Evolutionary conservation across 2,888 invertebrate species (phyloP).

Genomic region (Orthosia cruda): DNA sequence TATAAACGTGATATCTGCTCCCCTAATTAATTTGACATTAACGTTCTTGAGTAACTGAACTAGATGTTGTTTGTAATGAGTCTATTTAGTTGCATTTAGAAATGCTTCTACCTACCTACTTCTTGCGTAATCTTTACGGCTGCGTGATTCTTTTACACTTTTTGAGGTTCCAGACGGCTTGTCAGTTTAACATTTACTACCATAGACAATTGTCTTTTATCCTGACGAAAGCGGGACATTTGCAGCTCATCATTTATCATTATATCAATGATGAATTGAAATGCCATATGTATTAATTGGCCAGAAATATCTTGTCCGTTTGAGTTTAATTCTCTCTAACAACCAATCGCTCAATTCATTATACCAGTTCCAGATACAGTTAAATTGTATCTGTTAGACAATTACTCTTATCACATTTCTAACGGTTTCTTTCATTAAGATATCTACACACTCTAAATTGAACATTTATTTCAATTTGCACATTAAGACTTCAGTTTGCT

Average conservation of each 20-base stretch:
- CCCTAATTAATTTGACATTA: no score
- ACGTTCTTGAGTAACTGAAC: no score
- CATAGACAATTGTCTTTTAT: neutral
- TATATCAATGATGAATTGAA: neutral
- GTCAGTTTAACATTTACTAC: neutral
- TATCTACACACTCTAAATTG: constrained; percentile 37
- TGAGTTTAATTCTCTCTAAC: neutral
- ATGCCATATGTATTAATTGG: neutral
- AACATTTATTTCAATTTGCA: constrained; percentile 26
- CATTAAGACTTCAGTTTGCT: constrained; percentile 5
- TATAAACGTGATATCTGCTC: no score
- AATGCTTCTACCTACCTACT: no score
- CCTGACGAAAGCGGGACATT: neutral
- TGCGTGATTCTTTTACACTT: constrained; percentile 1
- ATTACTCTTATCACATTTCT: constrained; percentile 46
- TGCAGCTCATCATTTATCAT: neutral
- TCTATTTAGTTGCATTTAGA: no score
- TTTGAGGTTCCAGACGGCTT: neutral
- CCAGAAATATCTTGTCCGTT: constrained; percentile 2
- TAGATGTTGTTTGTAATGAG: no score
- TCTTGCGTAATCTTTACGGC: no score
- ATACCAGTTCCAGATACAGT: constrained; percentile 8
- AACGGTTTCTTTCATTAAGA: constrained; percentile 43
- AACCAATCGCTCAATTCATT: constrained; percentile 34
- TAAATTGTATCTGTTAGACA: constrained; percentile 26